Evolutionary conservation across 2,113 vertebrate genomes (phyloP), one percentile per base, ranked within the genome.

Genomic region (Psilopsiagon aurifrons): DNA sequence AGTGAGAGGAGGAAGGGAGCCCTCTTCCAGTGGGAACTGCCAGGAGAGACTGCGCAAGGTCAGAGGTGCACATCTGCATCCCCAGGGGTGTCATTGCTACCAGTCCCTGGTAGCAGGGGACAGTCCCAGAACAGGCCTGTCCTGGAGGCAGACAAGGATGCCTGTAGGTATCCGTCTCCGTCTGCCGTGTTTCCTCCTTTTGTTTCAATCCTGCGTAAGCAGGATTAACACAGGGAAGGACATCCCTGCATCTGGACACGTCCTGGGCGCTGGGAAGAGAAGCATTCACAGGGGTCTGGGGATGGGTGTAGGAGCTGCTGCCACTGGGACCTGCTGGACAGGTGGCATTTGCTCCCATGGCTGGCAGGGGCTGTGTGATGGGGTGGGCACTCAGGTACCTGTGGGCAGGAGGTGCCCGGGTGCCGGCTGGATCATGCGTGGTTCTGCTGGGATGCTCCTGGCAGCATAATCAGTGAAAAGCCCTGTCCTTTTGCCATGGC

Each of bases 101-200:
- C 10, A 35, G 5, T 49, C 41, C 41, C n/a, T 7, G 2, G 19
- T 5, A 47, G 47, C 83, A 89, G 37, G 71, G 75, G 81, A 85
- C 43, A 49, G 51, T 86, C 76, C 71, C 59, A 66, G 83, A 57
- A 27, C 7, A 4, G 28, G 27, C 35, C 66, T 93, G 75, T 83
- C 33, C 60, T 70, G 70, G 57, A 93, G 64, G 70, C 92, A 89
- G 85, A 43, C 1, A 2, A 47, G 57, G 54, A 91, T 69, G 46
- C 78, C 74, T 12, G 5, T 71, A 77, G 81, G 79, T 70, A 80
- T 94, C 82, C 24, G 27, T 86, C 88, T 94, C 76, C 3, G 5
- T 90, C 84, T 96, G 82, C 74, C 3, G 15, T 29, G 1, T 82
- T 97, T 97, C 97, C 95, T 96, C 82, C 94, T 59, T 95, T 97